phyloP scores from a whole-genome alignment of 2,797 vertebrate genomes.

The Semaprochilodus insignis region DNA sequence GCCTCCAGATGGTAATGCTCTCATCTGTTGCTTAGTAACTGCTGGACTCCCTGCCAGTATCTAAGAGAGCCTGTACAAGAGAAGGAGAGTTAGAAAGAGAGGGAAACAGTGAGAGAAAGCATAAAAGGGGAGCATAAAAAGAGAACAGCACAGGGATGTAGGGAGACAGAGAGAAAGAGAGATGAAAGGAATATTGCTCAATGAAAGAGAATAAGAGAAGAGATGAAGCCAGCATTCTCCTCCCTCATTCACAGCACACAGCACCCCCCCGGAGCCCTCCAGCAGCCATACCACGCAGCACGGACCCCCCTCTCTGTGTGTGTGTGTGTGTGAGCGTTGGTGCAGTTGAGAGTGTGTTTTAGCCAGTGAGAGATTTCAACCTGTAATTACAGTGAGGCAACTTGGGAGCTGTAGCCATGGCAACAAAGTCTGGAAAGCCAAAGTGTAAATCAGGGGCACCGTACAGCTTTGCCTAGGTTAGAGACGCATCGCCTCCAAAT shows the following conservation, averaged over 20 bases:
- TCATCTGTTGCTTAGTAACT: constrained; percentile 70
- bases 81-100: constrained; percentile 30
- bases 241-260: constrained; percentile 44
- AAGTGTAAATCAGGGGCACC: constrained; percentile 71
- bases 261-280: constrained; percentile 3
- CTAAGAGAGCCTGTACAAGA: constrained; percentile 51
- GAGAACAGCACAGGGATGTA: constrained; percentile 16
- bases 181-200: constrained; percentile 50
- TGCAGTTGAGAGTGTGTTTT: constrained; percentile 40
- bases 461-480: constrained; percentile 51
- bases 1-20: constrained; percentile 56
- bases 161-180: background rate
- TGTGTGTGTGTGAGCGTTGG: constrained; percentile 24
- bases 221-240: constrained; percentile 27
- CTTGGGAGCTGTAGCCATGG: constrained; percentile 71
- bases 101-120: constrained; percentile 20
- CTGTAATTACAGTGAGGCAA: constrained; percentile 75
- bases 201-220: constrained; percentile 60
- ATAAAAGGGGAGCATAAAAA: background rate
- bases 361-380: constrained; percentile 63
- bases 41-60: constrained; percentile 59
- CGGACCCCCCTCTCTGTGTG: background rate
- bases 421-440: constrained; percentile 67
- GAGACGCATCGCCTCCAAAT: constrained; percentile 37
- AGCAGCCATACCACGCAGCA: constrained; percentile 30